Evolutionary conservation across 2,113 vertebrate genomes (phyloP).

Genomic region (Amphiprion percula): DNA sequence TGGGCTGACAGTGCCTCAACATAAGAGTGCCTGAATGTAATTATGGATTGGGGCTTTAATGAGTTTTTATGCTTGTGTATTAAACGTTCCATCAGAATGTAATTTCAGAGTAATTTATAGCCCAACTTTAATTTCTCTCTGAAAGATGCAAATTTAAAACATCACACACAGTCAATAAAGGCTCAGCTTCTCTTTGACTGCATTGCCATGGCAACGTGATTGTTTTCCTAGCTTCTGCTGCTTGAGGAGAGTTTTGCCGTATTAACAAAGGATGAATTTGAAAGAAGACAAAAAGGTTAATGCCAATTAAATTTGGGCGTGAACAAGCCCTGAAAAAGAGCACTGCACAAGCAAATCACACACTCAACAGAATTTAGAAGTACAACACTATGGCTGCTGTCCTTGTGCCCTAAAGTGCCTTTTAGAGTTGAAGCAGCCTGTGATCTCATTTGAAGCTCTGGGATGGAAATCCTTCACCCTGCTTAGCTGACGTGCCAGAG

Average conservation of each 20-base stretch:
- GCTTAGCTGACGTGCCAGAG: constrained; percentile 33
- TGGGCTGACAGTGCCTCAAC: constrained; percentile 7
- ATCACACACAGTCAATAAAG: background rate
- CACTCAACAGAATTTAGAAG: constrained; percentile 34
- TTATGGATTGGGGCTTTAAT: constrained; percentile 46
- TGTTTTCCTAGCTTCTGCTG: too few species aligned
- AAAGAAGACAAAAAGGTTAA: constrained; percentile 12
- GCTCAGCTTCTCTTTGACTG: background rate
- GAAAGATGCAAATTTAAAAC: constrained; percentile 4
- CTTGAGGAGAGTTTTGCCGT: background rate
- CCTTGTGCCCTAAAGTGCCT: constrained; percentile 26
- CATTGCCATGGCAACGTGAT: too few species aligned
- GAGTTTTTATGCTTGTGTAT: constrained; percentile 35
- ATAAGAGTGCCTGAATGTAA: constrained; percentile 8
- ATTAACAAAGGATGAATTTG: constrained; percentile 26
- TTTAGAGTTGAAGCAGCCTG: constrained; percentile 48
- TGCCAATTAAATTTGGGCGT: constrained; percentile 23
- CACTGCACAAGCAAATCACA: constrained; percentile 19
- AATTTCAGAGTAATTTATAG: constrained; percentile 19
- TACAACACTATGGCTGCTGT: constrained; percentile 10
- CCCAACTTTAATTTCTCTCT: background rate
- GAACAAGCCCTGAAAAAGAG: constrained; percentile 5
- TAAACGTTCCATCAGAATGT: constrained; percentile 9
- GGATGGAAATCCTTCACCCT: constrained; percentile 27
- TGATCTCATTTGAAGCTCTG: constrained; percentile 47